These are phyloP conservation scores for Sylvia atricapilla DNA, from an alignment of 2,113 vertebrate species.

Conservation along the genomic window DNA sequence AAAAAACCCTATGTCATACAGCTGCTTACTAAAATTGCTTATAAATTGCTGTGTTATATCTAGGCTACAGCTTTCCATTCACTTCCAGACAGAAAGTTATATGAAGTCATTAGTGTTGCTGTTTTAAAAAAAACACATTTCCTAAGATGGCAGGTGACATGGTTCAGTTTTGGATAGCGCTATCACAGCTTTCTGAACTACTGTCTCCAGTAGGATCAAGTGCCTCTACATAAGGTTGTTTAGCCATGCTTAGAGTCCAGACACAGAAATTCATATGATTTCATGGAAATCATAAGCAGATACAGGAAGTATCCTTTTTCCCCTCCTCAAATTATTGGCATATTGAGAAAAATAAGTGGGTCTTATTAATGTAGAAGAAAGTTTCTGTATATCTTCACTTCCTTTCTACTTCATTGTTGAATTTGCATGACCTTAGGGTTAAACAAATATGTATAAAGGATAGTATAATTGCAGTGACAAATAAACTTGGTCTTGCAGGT, in stretches of 20 bases:
- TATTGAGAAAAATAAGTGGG: background rate
- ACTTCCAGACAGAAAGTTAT: background rate
- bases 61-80: background rate
- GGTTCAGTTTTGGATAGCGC: background rate
- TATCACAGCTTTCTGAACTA: background rate
- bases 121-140: background rate
- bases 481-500: background rate
- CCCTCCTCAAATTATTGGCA: background rate
- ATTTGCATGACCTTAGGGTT: conserved; percentile 14
- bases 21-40: background rate
- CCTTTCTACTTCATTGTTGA: conserved; percentile 1
- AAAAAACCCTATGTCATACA: background rate
- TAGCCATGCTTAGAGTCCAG: background rate
- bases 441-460: conserved; percentile 23
- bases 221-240: background rate
- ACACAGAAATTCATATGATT: background rate
- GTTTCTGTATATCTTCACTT: background rate
- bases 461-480: background rate
- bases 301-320: background rate
- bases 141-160: background rate
- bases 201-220: background rate
- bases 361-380: background rate
- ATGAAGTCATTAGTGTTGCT: background rate
- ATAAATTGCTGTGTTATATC: background rate
- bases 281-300: background rate